These are phyloP conservation scores for Caenorhabditis afra DNA, from an alignment of 2,888 invertebrate species.

Conservation along the genomic window DNA sequence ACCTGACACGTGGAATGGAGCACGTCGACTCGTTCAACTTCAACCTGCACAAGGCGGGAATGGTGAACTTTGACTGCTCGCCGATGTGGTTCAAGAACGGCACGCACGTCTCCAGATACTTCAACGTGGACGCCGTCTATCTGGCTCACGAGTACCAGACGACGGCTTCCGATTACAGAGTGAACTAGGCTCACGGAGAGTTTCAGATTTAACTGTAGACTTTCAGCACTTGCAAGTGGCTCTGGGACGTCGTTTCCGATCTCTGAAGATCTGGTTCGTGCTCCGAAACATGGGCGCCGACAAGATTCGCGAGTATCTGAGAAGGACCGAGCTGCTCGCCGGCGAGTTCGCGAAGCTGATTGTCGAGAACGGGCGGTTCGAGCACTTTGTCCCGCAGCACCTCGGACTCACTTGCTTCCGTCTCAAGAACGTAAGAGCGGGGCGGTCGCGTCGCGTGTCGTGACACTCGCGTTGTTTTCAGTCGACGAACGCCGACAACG, in stretches of 20 bases:
- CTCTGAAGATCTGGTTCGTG: constrained; percentile 97
- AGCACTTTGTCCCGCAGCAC: constrained; percentile 89
- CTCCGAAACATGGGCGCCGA: constrained; percentile 93
- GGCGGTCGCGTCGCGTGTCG: not conserved
- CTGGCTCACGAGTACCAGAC: constrained; percentile 98
- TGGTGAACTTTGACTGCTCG: constrained; percentile 99
- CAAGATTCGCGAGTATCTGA: constrained; percentile 92
- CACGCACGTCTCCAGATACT: constrained; percentile 93
- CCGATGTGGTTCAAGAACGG: constrained; percentile 96
- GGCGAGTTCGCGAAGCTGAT: constrained; percentile 88
- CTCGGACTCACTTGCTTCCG: constrained; percentile 95
- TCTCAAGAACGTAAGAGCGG: constrained; percentile 84
- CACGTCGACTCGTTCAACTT: constrained; percentile 95
- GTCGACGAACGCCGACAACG: constrained; percentile 81
- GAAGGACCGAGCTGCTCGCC: constrained; percentile 86
- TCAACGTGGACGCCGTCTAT: constrained; percentile 97
- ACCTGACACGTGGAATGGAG: constrained; percentile 92
- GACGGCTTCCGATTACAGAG: constrained; percentile 81
- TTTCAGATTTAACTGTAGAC: not conserved
- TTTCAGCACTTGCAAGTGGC: constrained; percentile 83
- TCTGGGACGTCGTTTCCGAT: constrained; percentile 93
- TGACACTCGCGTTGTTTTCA: constrained; percentile 61
- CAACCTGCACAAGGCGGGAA: constrained; percentile 98
- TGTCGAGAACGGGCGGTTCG: constrained; percentile 87
- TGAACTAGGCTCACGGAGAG: constrained; percentile 21